phyloP scores from a whole-genome alignment of 2,797 vertebrate species.

The Anabacerthia variegaticeps region DNA sequence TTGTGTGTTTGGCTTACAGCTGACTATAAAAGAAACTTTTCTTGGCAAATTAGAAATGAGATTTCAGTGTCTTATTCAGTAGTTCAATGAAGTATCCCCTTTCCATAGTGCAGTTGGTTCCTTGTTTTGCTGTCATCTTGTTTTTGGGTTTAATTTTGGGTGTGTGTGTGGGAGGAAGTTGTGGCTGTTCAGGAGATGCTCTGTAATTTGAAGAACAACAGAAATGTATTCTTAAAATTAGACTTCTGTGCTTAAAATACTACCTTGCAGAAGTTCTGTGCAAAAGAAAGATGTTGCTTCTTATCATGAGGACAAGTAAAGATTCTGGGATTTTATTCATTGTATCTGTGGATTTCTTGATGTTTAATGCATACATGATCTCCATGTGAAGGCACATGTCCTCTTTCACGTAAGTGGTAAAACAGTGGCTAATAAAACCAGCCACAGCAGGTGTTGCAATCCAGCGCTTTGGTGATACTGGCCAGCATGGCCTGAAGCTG shows the following conservation, averaged over 20 bases:
- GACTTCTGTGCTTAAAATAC: not conserved
- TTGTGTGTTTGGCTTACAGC: not conserved
- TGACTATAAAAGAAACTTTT: not conserved
- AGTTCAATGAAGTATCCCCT: not conserved
- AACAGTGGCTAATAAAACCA: not conserved
- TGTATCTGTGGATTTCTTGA: not conserved
- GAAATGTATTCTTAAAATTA: not conserved
- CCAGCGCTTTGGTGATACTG: not conserved
- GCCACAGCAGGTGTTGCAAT: not conserved
- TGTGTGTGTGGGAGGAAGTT: not conserved
- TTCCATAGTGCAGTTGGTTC: not conserved
- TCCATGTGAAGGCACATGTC: rapidly evolving
- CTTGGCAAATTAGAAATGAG: not conserved
- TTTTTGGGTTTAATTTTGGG: slow-evolving; percentile 21
- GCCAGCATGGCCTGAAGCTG: not conserved
- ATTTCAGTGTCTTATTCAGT: not conserved
- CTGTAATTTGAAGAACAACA: not conserved
- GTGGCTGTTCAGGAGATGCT: not conserved
- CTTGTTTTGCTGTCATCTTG: not conserved
- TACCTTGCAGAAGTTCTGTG: not conserved
- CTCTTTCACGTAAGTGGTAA: not conserved
- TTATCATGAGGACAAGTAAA: not conserved
- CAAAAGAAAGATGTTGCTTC: not conserved
- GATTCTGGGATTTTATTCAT: not conserved
- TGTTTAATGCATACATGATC: not conserved